These are phyloP conservation scores for Eleutherodactylus coqui DNA, from an alignment of 2,797 vertebrate species.

Conservation along the genomic window DNA sequence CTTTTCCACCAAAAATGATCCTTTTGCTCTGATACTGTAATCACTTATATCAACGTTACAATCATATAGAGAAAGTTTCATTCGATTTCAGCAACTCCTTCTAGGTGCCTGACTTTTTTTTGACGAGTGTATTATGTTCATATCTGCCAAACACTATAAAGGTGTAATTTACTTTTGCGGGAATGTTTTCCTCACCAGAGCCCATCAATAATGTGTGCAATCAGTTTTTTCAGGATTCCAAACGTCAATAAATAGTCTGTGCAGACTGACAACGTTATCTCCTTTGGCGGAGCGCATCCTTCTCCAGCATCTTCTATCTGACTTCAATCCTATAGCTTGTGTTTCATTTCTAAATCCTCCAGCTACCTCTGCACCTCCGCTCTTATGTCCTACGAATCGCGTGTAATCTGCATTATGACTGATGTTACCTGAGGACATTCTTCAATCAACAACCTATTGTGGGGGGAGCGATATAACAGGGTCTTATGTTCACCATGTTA, in stretches of 20 bases:
- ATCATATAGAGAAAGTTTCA: too few relatives aligned
- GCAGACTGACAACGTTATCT: conserved; percentile 37
- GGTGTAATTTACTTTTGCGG: background rate
- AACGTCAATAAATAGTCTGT: conserved; percentile 19
- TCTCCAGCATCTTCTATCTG: conserved; percentile 35
- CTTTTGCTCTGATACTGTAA: too few relatives aligned
- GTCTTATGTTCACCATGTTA: background rate
- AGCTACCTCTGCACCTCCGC: background rate
- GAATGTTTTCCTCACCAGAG: background rate
- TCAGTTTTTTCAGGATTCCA: background rate
- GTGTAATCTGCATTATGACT: background rate
- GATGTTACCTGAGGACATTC: conserved; percentile 49
- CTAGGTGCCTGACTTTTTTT: too few relatives aligned
- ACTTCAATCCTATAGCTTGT: conserved; percentile 21
- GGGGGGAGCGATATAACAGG: background rate
- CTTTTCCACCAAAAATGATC: too few relatives aligned
- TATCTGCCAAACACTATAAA: background rate
- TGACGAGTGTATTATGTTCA: background rate
- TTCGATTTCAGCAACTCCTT: too few relatives aligned
- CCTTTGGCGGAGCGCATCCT: conserved; percentile 9
- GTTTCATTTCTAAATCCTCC: conserved; percentile 17
- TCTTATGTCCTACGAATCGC: background rate
- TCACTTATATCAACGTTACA: too few relatives aligned
- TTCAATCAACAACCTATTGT: background rate
- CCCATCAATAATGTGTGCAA: conserved; percentile 8